Base-by-base conservation (phyloP, 2,797 vertebrate species). In the Echeneis naucrates region DNA sequence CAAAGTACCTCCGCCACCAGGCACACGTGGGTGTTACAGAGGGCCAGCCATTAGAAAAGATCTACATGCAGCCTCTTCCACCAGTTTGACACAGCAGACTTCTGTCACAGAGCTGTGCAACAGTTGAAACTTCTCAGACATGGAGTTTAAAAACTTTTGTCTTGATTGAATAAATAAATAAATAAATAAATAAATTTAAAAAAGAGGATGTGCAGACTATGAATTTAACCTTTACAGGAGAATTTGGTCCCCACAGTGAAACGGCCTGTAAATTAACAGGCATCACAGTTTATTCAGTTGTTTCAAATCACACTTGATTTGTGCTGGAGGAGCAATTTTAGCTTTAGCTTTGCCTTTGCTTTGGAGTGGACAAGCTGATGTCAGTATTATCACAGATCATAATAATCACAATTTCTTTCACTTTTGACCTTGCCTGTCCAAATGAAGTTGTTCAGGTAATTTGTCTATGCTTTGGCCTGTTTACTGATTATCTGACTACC, bases 21-120 rank as follows among this genome's bases (percentile, higher is more conserved):
- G 91, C 91, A 89, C 92, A 92, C 91, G 91, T 89, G 89, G 91
- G 84, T 80, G 85, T 73, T 81, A 75, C 57, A 67, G 75, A 78
- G 88, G 87, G 87, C 74, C 83, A 85, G 40, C 55, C 50, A 32
- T 73, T 45, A 76, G 79, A 86, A 84, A 75, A 54, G 88, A 47
- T 73, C 78, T 68, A 85, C 87, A 85, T 45, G 81, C 77, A 74
- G 82, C 82, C 84, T 83, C 79, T 87, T 89, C 87, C 83, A 87
- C 83, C 57, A 35, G 68, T 60, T 58, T 80, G 82, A 86, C 79
- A 86, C 27, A 63, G 78, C 69, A 77, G 78, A 71, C 81, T 75
- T 80, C 59, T 35, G 70, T 57, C 51, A 8, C 0, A 21, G 37
- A 66, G 71, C 72, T 5, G 58, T 10, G 77, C 87, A 82, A 79